These are phyloP conservation scores for Thecophora atra DNA, from an alignment of 2,888 invertebrate genomes.

Conservation along the genomic window DNA sequence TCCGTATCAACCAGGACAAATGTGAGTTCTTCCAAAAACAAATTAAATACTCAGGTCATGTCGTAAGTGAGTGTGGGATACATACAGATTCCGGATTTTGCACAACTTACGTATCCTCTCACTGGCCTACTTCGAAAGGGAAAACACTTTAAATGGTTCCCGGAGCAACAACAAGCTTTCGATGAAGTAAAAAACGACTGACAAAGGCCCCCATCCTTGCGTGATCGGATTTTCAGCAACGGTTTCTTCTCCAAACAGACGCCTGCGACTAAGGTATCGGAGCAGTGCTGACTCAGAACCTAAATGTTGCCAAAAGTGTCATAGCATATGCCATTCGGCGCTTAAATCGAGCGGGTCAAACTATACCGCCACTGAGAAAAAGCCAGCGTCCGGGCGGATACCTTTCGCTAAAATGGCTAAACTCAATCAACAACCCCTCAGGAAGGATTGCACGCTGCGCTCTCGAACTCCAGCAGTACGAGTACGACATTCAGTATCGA, in stretches of 20 bases:
- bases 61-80: background rate
- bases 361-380: background rate
- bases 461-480: background rate
- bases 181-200: background rate
- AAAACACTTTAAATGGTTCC: background rate
- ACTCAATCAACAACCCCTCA: constrained; percentile 5
- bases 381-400: background rate
- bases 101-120: background rate
- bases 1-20: too few species aligned
- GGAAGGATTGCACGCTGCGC: constrained; percentile 1
- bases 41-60: too few species aligned
- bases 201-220: too few species aligned
- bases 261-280: background rate
- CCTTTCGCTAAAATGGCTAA: constrained; percentile 8
- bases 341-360: background rate
- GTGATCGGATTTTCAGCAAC: too few species aligned
- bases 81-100: background rate
- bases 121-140: too few species aligned
- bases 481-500: too few species aligned
- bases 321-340: background rate
- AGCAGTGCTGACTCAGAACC: background rate
- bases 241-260: background rate
- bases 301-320: background rate
- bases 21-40: too few species aligned
- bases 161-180: background rate